phyloP scores from a whole-genome alignment of 1,140 invertebrate species.

The Rhopalosiphum maidis region DNA sequence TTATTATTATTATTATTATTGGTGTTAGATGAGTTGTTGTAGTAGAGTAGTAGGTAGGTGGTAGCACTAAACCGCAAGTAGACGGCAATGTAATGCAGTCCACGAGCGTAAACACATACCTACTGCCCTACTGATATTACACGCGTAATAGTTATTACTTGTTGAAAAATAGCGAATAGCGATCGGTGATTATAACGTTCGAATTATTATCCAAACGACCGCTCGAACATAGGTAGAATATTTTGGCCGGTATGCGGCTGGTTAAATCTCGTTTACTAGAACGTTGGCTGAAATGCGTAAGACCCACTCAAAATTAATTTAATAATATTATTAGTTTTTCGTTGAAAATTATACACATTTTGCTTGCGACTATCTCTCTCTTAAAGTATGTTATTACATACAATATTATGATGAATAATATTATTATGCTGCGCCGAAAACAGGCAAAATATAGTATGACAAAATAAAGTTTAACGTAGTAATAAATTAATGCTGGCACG shows the following conservation, averaged over 20 bases:
- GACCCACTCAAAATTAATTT: not conserved
- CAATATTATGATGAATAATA: not conserved
- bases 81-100: not conserved
- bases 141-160: not conserved
- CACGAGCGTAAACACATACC: not conserved
- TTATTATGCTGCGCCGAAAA: not conserved
- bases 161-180: not conserved
- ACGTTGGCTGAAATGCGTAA: not conserved
- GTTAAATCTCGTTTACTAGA: not conserved
- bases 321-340: not conserved
- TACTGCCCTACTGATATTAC: no score
- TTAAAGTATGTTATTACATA: no score
- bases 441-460: no score
- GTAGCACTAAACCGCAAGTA: not conserved
- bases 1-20: not conserved
- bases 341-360: not conserved
- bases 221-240: not conserved
- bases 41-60: not conserved
- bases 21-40: not conserved
- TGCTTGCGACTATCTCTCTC: no score
- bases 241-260: not conserved
- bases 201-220: not conserved
- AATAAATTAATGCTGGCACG: not conserved
- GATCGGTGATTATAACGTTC: not conserved
- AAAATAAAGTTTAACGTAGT: no score